Evolutionary conservation across 2,113 vertebrate species (phyloP).

Genomic region (Phalacrocorax carbo): DNA sequence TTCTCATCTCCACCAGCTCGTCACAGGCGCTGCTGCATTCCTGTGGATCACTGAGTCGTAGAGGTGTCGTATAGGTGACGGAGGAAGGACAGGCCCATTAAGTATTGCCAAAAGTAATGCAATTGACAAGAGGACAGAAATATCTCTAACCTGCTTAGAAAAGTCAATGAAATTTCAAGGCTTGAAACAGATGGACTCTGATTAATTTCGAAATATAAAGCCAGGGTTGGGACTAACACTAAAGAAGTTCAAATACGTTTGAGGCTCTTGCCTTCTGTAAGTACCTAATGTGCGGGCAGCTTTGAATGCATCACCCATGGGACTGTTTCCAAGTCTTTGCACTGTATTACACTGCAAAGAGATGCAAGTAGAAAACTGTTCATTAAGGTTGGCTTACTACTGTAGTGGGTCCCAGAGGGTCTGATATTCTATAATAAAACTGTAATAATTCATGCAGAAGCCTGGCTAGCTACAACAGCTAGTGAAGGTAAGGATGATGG

Average conservation of each 20-base stretch:
- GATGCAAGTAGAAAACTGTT: neutral
- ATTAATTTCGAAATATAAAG: neutral
- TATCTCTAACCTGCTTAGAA: neutral
- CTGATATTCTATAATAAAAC: neutral
- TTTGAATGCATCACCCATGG: neutral
- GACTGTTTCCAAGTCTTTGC: neutral
- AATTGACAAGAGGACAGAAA: neutral
- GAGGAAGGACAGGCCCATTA: neutral
- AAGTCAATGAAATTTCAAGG: neutral
- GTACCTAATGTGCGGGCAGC: neutral
- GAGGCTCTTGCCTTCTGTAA: neutral
- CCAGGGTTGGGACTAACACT: neutral
- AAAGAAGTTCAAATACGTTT: neutral
- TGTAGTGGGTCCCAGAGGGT: neutral
- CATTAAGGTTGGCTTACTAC: neutral
- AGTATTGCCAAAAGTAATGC: neutral
- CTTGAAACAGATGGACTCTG: neutral
- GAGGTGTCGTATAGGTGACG: accelerated
- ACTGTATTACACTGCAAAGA: neutral
- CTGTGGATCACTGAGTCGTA: neutral
- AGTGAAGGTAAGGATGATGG: neutral
- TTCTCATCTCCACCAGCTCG: neutral
- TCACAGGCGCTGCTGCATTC: neutral
- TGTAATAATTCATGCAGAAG: neutral
- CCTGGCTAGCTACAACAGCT: neutral